Evolutionary conservation across 2,113 vertebrate species (phyloP).

Genomic region (Heteronetta atricapilla): DNA sequence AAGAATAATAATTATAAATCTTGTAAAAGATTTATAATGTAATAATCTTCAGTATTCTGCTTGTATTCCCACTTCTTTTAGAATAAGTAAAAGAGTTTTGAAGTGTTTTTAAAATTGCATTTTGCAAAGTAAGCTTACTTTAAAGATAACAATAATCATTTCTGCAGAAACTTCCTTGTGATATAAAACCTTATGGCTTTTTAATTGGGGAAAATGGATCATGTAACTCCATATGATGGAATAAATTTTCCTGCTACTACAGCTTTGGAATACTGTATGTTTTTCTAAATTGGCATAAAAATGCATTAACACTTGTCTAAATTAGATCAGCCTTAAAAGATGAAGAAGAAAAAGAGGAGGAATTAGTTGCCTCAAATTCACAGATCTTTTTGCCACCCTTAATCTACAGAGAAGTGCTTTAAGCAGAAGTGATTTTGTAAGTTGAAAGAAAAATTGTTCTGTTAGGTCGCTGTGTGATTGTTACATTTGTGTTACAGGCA

Average conservation of each 20-base stretch:
- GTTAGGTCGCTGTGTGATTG: background rate
- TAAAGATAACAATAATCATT: background rate
- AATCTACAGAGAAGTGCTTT: background rate
- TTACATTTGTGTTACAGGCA: conserved; percentile 75
- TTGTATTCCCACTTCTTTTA: background rate
- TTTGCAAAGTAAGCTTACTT: conserved; percentile 39
- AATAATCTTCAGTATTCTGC: background rate
- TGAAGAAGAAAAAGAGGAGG: background rate
- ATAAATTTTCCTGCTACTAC: conserved; percentile 37
- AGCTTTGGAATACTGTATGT: conserved; percentile 13
- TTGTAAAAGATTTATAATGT: too few species aligned
- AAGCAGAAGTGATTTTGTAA: background rate
- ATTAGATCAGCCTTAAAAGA: conserved; percentile 44
- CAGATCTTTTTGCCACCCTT: background rate
- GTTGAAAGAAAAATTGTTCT: background rate
- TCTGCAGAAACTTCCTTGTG: conserved; percentile 40
- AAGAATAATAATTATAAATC: too few species aligned
- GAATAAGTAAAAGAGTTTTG: background rate
- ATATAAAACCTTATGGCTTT: conserved; percentile 43
- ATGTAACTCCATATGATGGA: background rate
- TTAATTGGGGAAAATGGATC: conserved; percentile 61
- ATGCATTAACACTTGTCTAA: conserved; percentile 34
- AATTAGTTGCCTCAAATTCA: background rate
- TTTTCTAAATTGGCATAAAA: conserved; percentile 52
- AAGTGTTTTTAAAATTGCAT: background rate